Evolutionary conservation across 2,888 invertebrate genomes (phyloP).

Genomic region (Drosophila mimica): DNA sequence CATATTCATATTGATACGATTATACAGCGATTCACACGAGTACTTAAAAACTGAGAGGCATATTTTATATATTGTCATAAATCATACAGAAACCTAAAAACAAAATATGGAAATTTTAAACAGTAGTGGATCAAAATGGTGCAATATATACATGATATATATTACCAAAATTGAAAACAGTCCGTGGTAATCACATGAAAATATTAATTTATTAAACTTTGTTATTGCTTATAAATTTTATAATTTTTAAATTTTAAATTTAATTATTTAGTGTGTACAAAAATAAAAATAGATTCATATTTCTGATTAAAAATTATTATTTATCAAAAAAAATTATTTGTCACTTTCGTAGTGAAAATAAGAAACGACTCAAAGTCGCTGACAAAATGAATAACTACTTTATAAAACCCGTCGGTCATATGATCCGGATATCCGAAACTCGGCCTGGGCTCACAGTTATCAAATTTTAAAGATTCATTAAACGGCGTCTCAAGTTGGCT

Average conservation of each 20-base stretch:
- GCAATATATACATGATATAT: background rate
- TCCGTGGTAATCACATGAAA: background rate
- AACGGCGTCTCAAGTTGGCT: slow-evolving; percentile 4
- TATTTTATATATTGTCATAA: background rate
- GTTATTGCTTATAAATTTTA: background rate
- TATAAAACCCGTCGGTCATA: background rate
- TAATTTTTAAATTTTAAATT: background rate
- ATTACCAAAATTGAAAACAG: background rate
- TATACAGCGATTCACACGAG: background rate
- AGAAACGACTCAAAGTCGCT: background rate
- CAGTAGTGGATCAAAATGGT: background rate
- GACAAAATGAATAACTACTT: background rate
- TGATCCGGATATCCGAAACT: background rate
- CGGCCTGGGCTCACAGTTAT: background rate
- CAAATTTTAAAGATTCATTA: background rate
- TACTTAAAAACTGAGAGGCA: background rate
- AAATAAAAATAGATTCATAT: background rate
- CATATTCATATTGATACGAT: slow-evolving; percentile 7
- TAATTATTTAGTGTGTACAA: background rate
- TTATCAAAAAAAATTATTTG: background rate
- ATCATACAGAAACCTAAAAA: background rate
- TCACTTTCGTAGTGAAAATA: background rate
- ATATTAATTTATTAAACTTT: background rate
- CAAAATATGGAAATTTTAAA: background rate
- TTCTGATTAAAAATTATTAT: background rate